Evolutionary conservation across 2,113 vertebrate species (phyloP), one percentile per base, ranked within the genome.

Genomic region (Hydropotes inermis): DNA sequence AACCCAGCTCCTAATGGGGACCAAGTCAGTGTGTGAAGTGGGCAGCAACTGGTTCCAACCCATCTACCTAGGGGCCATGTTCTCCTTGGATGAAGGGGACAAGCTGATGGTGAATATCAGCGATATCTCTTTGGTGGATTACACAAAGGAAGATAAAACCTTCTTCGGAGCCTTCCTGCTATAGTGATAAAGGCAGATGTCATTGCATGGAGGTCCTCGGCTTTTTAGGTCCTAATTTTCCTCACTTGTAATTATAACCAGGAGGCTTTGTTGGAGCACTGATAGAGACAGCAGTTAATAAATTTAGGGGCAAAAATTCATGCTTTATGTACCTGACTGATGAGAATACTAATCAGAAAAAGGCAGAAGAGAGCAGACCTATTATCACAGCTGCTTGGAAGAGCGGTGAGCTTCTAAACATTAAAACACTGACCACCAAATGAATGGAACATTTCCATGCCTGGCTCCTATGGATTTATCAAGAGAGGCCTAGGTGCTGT

Each of bases 151-250:
- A 95, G 98, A 99, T 90, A 99, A 98, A 98, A 99, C 99, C 3
- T 99, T 99, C 96, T 99, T 99, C 39, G 99, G 99, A 60, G 99
- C 99, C 82, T 99, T 99, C 94, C 96, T 99, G 95, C 94, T 99
- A 50, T 99, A 98, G 95, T 74, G 28, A 0, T 23, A 78, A 78
- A 82, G 81, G 61, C 39, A 55, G 86, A 85, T 17, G 28, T 50
- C 52, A 28, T 50, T 43, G 39, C 39, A 15, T 15, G 60, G 85
- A 57, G 55, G 54, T 45, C 19, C n/a, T 60, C 61, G 78, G 47
- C 45, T 30, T 95, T 43, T 58, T 27, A 52, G 8, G 85, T 90
- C 43, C 82, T 81, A 87, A 76, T 86, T 92, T 95, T 78, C 64
- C 87, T 92, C 47, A 3, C 61, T 88, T 3, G 1, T 60, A 92